Evolutionary conservation across 2,797 vertebrate species (phyloP).

Genomic region (Gobionotothen gibberifrons): DNA sequence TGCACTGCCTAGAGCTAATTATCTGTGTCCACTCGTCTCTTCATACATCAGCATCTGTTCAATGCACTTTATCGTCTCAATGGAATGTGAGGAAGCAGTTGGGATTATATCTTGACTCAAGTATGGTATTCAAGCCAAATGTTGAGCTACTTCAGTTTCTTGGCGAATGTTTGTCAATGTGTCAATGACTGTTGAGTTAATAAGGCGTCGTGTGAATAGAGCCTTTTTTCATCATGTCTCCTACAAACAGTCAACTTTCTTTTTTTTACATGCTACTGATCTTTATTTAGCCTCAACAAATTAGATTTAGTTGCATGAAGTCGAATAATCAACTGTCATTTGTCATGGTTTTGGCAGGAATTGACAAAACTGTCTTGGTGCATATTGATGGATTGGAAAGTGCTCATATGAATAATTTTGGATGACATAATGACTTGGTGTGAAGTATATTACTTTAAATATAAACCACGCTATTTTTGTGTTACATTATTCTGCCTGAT

Average conservation of each 20-base stretch:
- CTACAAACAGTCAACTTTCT: too few relatives aligned
- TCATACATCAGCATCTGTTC: not conserved
- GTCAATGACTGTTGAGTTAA: too few relatives aligned
- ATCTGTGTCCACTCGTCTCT: not conserved
- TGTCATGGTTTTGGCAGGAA: not conserved
- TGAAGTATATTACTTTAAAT: not conserved
- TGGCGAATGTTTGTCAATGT: too few relatives aligned
- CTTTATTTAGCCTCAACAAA: not conserved
- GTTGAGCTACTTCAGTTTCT: not conserved
- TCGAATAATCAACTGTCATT: not conserved
- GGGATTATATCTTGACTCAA: too few relatives aligned
- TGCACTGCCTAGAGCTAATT: not conserved
- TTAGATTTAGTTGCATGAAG: not conserved
- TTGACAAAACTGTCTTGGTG: not conserved
- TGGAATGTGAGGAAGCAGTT: not conserved
- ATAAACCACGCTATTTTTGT: not conserved
- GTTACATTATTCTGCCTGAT: not conserved
- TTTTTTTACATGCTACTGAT: too few relatives aligned
- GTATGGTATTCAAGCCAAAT: not conserved
- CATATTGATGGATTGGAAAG: not conserved
- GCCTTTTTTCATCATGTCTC: too few relatives aligned
- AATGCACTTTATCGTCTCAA: not conserved
- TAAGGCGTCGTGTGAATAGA: too few relatives aligned
- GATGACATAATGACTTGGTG: not conserved
- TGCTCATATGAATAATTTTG: not conserved